Evolutionary conservation across 2,888 invertebrate genomes (phyloP), one percentile per base, ranked within the genome.

Genomic region (Microctonus aethiopoides): DNA sequence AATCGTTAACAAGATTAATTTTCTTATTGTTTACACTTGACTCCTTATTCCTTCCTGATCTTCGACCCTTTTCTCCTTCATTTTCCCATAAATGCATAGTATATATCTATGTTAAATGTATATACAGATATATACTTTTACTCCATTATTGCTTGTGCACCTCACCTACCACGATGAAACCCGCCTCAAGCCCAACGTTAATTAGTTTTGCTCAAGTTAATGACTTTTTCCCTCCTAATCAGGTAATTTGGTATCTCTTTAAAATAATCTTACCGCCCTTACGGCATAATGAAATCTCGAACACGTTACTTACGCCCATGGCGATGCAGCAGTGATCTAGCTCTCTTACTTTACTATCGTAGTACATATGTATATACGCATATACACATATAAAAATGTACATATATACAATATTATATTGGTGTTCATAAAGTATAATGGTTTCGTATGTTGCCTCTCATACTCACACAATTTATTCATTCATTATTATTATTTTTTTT

Each of bases 201-300:
- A 87, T 87, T 87, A 86, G 86, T 86, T 87, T 86, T 85, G 85
- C 86, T 83, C 82, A 84, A 85, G 86, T 86, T 87, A 87, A 87
- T 86, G 86, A 86, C 86, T 86, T 86, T 86, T 86, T 85, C 84
- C 85, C 85, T 86, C 83, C 85, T 86, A 87, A 87, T 87, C 87
- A 87, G 86, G 86, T 86, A 86, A 87, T 87, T 87, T 82, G 86
- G 84, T 87, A 87, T 87, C 86, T 86, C 86, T 87, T 87, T 86
- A 86, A 86, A 87, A 87, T 87, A 86, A 87, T 87, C 86, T 87
- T 81, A 81, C 85, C 86, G 84, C 84, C 46, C 46, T 16, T 46
- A 16, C 46, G 46, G 46, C 46, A 46, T 87, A 87, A 87, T 87
- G 87, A 87, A 87, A 87, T 87, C 86, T 85, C 86, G 83, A 86